Base-by-base conservation (phyloP, 2,113 vertebrate genomes). In the Oostethus manadensis region DNA sequence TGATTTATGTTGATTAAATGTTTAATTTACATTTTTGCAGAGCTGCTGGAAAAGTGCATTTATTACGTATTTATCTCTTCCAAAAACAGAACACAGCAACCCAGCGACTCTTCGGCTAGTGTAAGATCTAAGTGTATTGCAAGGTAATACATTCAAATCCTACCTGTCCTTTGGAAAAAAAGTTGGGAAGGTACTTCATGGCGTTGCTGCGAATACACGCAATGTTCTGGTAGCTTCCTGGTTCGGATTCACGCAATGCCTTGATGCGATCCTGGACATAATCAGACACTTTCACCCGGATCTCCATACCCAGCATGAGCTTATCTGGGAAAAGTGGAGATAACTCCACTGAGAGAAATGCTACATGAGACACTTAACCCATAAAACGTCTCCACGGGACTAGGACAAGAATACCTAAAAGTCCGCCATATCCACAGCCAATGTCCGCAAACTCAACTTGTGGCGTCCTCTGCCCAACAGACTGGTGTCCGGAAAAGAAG, bases 171-270 rank as follows among this genome's bases (percentile, higher is more conserved):
- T 96, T 96, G n/a, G 1, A 57, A 74, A 97, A 97, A 85, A 92
- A 96, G 86, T 95, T 97, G 50, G 94, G 94, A 55, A 97, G 89
- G 61, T 96, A 93, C 70, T 97, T 97, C 94, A 97, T 97, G n/a
- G 94, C 94, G 35, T 97, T 97, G 78, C 92, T 93, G 45, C 94
- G 90, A 56, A 97, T 70, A 74, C 94, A 96, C 67, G 94, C 93
- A 2, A 97, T 93, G 85, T 97, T 96, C 89, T 94, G 92, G 84
- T 93, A 97, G 26, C 79, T 81, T 6, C 92, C 92, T 1, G 88
- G 86, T 0, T 92, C 83, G 9, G 89, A 76, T 0, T 83, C 79
- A 8, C 94, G 89, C 6, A 97, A 87, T 0, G 93, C 91, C 40
- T 72, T 78, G 63, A 97, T 94, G 10, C 94, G 89, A 81, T 97